phyloP scores from a whole-genome alignment of 1,140 invertebrate genomes.

The Chelonus insularis region DNA sequence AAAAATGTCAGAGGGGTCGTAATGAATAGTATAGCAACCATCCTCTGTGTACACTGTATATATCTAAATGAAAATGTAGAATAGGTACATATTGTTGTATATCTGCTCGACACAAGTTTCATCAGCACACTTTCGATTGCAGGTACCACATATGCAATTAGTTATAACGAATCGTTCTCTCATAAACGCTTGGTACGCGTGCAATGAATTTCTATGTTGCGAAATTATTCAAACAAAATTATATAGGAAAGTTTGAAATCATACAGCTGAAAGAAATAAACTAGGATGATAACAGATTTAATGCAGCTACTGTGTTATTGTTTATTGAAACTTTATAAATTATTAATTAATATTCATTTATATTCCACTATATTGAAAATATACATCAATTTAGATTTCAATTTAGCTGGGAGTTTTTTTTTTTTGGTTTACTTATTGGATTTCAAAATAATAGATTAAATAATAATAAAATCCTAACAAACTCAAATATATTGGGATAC shows the following conservation, averaged over 20 bases:
- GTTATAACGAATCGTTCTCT: slow-evolving; percentile 25
- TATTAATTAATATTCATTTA: no score
- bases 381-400: no score
- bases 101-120: neutral
- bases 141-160: slow-evolving; percentile 25
- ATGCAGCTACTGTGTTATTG: no score
- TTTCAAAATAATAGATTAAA: no score
- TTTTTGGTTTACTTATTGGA: no score
- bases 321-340: no score
- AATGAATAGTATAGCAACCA: neutral
- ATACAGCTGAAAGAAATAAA: no score
- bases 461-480: no score
- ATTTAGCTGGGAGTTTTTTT: no score
- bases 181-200: slow-evolving; percentile 2
- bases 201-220: neutral
- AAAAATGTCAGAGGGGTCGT: neutral
- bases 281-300: no score
- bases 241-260: neutral
- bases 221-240: neutral
- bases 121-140: neutral
- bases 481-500: no score
- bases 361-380: no score
- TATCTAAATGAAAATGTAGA: neutral
- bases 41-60: neutral
- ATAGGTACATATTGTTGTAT: neutral